These are phyloP conservation scores for Apodemus sylvaticus DNA, from an alignment of 2,113 vertebrate species.

Conservation along the genomic window DNA sequence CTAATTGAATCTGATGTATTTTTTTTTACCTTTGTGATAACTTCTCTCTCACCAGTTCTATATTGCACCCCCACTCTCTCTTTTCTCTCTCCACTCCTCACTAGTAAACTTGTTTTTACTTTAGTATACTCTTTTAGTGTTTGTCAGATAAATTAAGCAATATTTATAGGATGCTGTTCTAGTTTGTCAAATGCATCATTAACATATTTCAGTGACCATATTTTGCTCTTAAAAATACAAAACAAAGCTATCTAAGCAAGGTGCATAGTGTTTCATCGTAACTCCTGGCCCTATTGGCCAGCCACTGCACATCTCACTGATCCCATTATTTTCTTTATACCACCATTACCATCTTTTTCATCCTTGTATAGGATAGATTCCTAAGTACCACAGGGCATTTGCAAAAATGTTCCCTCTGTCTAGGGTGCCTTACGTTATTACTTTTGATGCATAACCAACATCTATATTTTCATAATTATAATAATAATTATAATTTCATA, in stretches of 20 bases:
- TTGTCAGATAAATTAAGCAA: neutral
- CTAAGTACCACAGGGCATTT: neutral
- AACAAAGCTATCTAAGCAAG: neutral
- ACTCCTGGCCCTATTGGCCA: neutral
- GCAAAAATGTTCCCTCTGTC: neutral
- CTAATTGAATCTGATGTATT: neutral
- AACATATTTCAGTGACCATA: neutral
- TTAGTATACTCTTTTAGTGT: neutral
- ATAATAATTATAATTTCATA: neutral
- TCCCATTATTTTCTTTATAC: neutral
- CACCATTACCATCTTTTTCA: neutral
- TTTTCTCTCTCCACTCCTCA: neutral
- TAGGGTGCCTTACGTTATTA: neutral
- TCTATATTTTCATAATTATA: neutral
- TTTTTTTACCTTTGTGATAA: neutral
- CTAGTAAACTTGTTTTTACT: neutral
- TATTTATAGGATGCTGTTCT: conserved; percentile 6
- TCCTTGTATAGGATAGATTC: neutral
- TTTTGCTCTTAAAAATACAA: neutral
- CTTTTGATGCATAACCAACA: neutral
- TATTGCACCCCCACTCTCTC: neutral
- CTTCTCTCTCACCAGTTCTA: neutral
- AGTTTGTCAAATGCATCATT: neutral
- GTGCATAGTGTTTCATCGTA: neutral
- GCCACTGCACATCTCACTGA: neutral